A percentile compares a stretch with the other conserved stretches of the same genome.
These are phyloP conservation scores for Drosophila auraria DNA, from an alignment of 1,140 invertebrate genomes.

Conservation along the genomic window DNA sequence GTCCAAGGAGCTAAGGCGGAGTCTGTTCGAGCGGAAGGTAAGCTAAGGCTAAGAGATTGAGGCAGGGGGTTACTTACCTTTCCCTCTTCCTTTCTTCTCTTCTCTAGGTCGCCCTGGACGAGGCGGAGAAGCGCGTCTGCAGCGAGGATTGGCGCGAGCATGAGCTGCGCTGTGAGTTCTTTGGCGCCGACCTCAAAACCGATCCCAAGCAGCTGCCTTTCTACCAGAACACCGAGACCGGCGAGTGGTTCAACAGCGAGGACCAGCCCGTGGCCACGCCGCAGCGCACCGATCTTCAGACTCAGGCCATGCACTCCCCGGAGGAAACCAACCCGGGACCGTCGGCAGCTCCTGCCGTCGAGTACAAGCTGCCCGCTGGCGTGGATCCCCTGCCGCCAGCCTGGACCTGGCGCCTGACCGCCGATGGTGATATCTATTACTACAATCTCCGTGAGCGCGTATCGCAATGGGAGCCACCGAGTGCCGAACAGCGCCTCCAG, in stretches of 20 bases:
- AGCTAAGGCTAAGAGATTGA: not conserved
- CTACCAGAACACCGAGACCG: conserved; percentile 87
- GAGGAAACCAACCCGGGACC: conserved; percentile 66
- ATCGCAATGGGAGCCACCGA: conserved; percentile 95
- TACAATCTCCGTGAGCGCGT: conserved; percentile 94
- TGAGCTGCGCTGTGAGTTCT: conserved; percentile 88
- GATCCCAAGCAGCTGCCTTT: conserved; percentile 87
- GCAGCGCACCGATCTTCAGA: conserved; percentile 81
- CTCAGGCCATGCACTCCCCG: conserved; percentile 49
- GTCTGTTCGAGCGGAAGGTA: conserved; percentile 90
- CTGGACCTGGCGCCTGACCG: conserved; percentile 94
- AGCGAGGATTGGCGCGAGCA: conserved; percentile 88
- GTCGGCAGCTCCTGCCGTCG: conserved; percentile 31
- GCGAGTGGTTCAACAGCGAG: conserved; percentile 87
- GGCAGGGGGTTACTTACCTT: not conserved
- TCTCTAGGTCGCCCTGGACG: conserved; percentile 88
- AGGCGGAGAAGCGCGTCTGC: conserved; percentile 87
- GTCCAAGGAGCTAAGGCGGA: conserved; percentile 86
- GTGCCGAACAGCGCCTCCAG: conserved; percentile 66
- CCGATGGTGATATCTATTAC: conserved; percentile 94
- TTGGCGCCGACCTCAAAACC: conserved; percentile 87
- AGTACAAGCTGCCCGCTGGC: conserved; percentile 86
- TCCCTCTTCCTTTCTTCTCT: not conserved
- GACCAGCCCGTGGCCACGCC: conserved; percentile 84
- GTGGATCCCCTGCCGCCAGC: conserved; percentile 90